A percentile compares a stretch with the other conserved stretches of the same genome.
Conservation (phyloP, 2,113 vertebrate species). For the Xenopus borealis region DNA sequence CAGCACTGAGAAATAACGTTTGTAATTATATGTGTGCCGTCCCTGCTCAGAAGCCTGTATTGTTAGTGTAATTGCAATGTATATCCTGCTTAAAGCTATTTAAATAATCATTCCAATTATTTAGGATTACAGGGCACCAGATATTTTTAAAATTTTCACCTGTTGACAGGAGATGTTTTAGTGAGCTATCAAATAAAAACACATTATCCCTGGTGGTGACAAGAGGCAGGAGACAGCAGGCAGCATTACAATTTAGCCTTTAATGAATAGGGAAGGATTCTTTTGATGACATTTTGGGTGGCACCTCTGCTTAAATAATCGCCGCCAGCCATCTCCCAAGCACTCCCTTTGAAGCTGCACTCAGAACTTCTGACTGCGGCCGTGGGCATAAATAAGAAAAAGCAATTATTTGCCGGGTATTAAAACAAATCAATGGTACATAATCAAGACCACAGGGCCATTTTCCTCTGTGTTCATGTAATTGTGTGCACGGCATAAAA, state of each 20-base stretch:
- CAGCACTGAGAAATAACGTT: neutral
- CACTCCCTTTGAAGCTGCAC: slow-evolving; percentile 30
- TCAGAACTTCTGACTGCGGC: slow-evolving; percentile 20
- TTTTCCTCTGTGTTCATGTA: slow-evolving; percentile 16
- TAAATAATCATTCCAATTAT: slow-evolving; percentile 38
- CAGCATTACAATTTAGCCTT: slow-evolving; percentile 15
- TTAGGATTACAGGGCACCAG: slow-evolving; percentile 22
- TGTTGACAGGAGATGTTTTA: slow-evolving; percentile 25
- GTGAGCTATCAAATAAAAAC: slow-evolving; percentile 14
- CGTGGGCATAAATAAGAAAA: slow-evolving; percentile 36
- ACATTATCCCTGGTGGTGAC: slow-evolving; percentile 20
- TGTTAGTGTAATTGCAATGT: slow-evolving; percentile 14
- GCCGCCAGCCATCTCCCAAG: slow-evolving; percentile 28
- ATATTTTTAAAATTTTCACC: slow-evolving; percentile 27
- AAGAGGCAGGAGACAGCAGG: slow-evolving; percentile 27
- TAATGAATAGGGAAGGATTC: slow-evolving; percentile 29
- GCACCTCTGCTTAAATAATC: slow-evolving; percentile 15
- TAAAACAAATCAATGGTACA: slow-evolving; percentile 28
- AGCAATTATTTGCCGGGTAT: slow-evolving; percentile 40
- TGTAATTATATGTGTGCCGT: neutral
- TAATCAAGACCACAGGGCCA: slow-evolving; percentile 32
- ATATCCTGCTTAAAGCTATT: slow-evolving; percentile 23
- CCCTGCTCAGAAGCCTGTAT: neutral
- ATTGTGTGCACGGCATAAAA: slow-evolving; percentile 32
- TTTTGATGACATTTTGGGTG: slow-evolving; percentile 27